phyloP scores from a whole-genome alignment of 2,113 vertebrate genomes.

The Galeopterus variegatus region DNA sequence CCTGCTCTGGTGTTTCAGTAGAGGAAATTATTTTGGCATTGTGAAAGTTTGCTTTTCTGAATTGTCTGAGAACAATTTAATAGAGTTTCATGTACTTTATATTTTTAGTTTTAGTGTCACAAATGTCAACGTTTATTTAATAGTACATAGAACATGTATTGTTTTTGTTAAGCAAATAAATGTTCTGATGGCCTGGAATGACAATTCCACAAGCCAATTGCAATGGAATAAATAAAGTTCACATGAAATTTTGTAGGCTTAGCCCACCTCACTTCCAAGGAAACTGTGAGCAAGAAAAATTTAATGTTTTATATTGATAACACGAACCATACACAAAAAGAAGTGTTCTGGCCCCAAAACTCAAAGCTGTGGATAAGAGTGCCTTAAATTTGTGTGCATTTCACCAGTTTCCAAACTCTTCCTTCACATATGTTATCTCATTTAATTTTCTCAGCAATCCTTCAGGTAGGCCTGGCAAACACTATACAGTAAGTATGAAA shows the following conservation, averaged over 20 bases:
- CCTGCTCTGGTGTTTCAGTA: background rate
- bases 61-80: conserved; percentile 44
- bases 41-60: conserved; percentile 50
- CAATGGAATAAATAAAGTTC: background rate
- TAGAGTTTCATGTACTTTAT: conserved; percentile 25
- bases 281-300: background rate
- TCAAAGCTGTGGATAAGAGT: background rate
- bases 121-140: conserved; percentile 39
- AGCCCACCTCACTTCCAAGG: background rate
- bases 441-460: background rate
- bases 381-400: background rate
- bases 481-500: accelerated
- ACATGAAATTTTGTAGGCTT: background rate
- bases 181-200: background rate
- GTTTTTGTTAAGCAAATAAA: conserved; percentile 50
- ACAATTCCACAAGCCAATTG: background rate
- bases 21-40: conserved; percentile 51
- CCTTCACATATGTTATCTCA: background rate
- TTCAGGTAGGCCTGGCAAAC: background rate
- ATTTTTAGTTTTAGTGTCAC: conserved; percentile 53
- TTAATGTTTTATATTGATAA: background rate
- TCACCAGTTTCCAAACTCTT: background rate
- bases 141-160: background rate
- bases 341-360: background rate
- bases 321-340: background rate